Base-by-base conservation (phyloP, 2,797 vertebrate genomes). In the Pterois miles region DNA sequence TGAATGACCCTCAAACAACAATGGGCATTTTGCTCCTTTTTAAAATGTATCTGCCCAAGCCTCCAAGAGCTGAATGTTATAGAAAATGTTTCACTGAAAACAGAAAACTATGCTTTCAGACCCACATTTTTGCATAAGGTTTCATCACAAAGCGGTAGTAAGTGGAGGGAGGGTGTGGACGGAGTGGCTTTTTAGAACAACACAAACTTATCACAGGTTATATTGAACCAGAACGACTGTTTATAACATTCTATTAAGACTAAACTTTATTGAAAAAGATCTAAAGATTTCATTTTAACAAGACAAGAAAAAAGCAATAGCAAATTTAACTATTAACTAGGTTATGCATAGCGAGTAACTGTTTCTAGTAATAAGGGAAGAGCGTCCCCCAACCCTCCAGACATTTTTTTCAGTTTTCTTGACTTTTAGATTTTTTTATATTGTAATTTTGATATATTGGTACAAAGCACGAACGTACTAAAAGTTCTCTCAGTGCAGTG, bases 281-380 rank as follows among this genome's bases (percentile, higher is more conserved):
- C 96, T 96, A 95, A 99, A 99, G 98, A 97, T 98, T 98, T 98
- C 91, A 97, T 96, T 99, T 97, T 97, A 99, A 99, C 98, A 99
- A 99, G 98, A 99, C 98, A 99, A 98, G 98, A 99, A 99, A 96
- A 96, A 99, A 99, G 98, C 98, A 99, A 99, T 98, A 99, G 98
- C 98, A 99, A 99, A 99, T 99, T 97, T 96, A 99, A 99, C 98
- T 99, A 99, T 98, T 97, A 98, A 98, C 98, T 99, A 99, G 97
- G 97, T 99, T 99, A 99, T 99, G 98, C 98, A 99, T 99, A 99
- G 98, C 98, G 97, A 99, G 97, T 99, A 98, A 99, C 97, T 99
- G 97, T 98, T 98, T 98, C 98, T 99, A 99, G 97, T 98, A 98
- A 97, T 97, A 97, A 98, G 97, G 98, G 98, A 99, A 99, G 98